These are phyloP conservation scores for Todiramphus saurophagus DNA, from an alignment of 2,113 vertebrate species.

Conservation along the genomic window DNA sequence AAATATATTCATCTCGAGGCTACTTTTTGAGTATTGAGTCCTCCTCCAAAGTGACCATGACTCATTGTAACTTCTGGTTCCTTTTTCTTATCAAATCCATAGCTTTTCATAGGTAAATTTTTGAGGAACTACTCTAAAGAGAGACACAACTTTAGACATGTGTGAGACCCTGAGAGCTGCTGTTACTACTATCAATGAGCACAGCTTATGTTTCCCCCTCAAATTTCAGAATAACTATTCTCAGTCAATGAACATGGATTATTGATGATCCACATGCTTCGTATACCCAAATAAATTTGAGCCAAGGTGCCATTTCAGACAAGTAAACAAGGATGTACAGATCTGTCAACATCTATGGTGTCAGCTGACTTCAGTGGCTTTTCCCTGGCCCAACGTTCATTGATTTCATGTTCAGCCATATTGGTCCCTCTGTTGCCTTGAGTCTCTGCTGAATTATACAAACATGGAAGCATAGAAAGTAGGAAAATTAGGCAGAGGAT, in stretches of 20 bases:
- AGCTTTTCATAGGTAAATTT: neutral
- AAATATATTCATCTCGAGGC: neutral
- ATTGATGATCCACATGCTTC: neutral
- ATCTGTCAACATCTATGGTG: neutral
- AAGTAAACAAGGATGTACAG: neutral
- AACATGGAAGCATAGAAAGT: neutral
- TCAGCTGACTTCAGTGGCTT: neutral
- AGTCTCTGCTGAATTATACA: neutral
- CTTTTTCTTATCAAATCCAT: neutral
- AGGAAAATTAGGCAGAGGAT: neutral
- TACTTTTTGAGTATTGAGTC: neutral
- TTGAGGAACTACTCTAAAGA: neutral
- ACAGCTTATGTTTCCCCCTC: neutral
- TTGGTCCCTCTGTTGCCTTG: neutral
- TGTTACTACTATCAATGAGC: neutral
- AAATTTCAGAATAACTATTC: neutral
- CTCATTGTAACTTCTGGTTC: neutral
- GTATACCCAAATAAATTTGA: neutral
- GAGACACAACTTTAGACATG: neutral
- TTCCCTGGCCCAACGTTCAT: fast-evolving
- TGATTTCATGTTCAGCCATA: neutral
- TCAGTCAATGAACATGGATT: neutral
- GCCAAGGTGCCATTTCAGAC: neutral
- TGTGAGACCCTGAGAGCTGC: neutral
- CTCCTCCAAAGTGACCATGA: neutral